Conservation (phyloP, 1,140 invertebrate species). For the Drosophila mayri region DNA sequence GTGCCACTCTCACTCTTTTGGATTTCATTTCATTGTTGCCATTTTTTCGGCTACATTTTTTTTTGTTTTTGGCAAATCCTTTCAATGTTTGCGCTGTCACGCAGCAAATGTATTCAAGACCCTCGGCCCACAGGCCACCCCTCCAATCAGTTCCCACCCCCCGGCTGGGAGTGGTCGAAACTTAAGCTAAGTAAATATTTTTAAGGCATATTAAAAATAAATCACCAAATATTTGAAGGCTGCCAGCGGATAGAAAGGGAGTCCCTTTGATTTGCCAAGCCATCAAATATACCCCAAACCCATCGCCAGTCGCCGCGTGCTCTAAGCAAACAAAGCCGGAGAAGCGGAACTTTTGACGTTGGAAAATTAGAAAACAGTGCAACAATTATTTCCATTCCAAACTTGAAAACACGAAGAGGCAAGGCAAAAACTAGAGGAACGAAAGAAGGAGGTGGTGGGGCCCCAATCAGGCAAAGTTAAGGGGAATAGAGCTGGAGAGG, state of each 20-base stretch:
- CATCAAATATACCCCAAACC: constrained; percentile 44
- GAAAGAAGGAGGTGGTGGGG: not conserved
- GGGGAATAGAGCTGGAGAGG: constrained; percentile 31
- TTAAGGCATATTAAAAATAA: constrained; percentile 79
- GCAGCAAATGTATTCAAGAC: constrained; percentile 59
- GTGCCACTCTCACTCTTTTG: not conserved
- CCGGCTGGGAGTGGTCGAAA: constrained; percentile 36
- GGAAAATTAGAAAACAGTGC: constrained; percentile 75
- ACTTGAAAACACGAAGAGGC: constrained; percentile 43
- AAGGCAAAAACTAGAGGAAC: constrained; percentile 40
- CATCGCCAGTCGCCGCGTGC: constrained; percentile 48
- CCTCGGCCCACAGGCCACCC: constrained; percentile 11
- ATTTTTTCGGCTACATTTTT: constrained; percentile 43
- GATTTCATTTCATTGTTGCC: constrained; percentile 30
- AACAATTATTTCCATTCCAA: constrained; percentile 72
- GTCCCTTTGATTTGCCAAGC: constrained; percentile 46
- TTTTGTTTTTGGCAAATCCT: constrained; percentile 74
- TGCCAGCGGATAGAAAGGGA: not conserved
- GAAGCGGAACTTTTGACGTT: constrained; percentile 63
- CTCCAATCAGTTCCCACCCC: constrained; percentile 1
- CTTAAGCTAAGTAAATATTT: constrained; percentile 78
- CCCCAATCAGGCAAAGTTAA: constrained; percentile 69
- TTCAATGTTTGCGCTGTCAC: constrained; percentile 78
- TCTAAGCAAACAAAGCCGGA: constrained; percentile 55
- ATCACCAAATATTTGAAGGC: constrained; percentile 76